Base-by-base conservation (phyloP, 2,113 vertebrate species). In the Saccopteryx bilineata region DNA sequence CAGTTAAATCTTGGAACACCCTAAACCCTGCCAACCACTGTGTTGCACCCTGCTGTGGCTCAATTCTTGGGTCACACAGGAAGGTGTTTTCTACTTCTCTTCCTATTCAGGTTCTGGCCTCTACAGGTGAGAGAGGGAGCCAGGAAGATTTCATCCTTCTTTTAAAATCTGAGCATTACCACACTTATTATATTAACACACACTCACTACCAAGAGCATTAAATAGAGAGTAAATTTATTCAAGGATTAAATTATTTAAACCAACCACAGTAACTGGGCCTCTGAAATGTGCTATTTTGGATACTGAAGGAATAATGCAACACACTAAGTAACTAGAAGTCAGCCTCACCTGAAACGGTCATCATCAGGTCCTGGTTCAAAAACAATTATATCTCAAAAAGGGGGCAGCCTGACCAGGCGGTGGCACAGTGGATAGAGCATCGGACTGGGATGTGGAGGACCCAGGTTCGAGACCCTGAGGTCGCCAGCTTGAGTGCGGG, bases 201-300 rank as follows among this genome's bases (percentile, higher is more conserved):
- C 2, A 13, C 28, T 80, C 56, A 76, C 71, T 56, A 71, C 19
- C 63, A 79, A 65, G 28, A 74, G 10, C 39, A 72, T 79, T 65
- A 87, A 87, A 39, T 17, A 72, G 60, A 54, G 23, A 88, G 18
- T 50, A 92, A 85, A 61, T 68, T 65, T 83, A 90, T 65, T 76
- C 66, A 91, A 79, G 75, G 31, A 46, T 33, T 79, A 87, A 88
- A n/a, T 79, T 75, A 86, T 33, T 79, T 69, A 93, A 93, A 84
- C 31, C 68, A 82, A 69, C n/a, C 82, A 83, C n/a, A 79, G 26
- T 46, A 83, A 86, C 93, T 61, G n/a, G 23, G 31, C 46, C 56
- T 97, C 39, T 89, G 72, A 91, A 83, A 1, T 21, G 48, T 93
- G 79, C 7, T 81, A 9, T 50, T 69, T 81, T 74, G 78, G 28